Conservation (phyloP, 2,888 invertebrate genomes). For the Acheta domesticus region DNA sequence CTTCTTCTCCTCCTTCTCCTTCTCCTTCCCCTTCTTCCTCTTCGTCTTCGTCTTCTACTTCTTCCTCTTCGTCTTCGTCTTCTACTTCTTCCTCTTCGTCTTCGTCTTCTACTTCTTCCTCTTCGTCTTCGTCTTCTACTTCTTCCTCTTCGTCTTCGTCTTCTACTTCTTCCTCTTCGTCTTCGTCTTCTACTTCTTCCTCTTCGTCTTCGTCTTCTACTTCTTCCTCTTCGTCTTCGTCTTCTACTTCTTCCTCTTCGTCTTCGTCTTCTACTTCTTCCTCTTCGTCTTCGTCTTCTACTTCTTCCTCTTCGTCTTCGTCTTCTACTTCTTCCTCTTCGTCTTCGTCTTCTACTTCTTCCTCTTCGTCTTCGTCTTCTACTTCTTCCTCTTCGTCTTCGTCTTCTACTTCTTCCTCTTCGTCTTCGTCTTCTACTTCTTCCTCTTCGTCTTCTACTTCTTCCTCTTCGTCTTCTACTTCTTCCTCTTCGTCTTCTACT, state of each 20-base stretch:
- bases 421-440: background rate
- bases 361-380: background rate
- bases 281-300: no score
- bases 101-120: background rate
- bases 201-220: background rate
- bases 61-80: no score
- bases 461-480: background rate
- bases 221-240: background rate
- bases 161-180: background rate
- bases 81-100: no score
- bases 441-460: no score
- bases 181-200: no score
- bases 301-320: background rate
- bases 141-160: background rate
- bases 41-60: background rate
- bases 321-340: background rate
- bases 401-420: no score
- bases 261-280: background rate
- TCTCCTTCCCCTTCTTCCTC: background rate
- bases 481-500: no score
- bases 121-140: no score
- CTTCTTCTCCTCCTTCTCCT: background rate
- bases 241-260: no score
- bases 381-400: background rate
- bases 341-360: no score